Evolutionary conservation across 2,888 invertebrate species (phyloP).

Genomic region (Eupithecia tripunctaria): DNA sequence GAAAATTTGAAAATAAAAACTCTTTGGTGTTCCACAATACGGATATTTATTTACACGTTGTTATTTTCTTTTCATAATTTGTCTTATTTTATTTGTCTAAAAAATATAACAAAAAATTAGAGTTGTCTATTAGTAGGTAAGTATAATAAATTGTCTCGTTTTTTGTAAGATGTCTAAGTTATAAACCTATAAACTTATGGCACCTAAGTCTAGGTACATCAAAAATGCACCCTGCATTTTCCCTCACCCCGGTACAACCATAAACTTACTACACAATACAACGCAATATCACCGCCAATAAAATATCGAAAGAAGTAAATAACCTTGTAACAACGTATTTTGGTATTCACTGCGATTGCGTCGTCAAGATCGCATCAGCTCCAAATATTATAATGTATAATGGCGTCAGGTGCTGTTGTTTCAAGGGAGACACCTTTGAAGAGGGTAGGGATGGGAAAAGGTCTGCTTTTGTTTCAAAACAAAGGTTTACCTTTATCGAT

Average conservation of each 20-base stretch:
- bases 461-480: not conserved
- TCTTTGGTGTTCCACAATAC: not conserved
- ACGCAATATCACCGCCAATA: conserved; percentile 69
- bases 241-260: conserved; percentile 19
- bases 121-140: no score
- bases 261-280: conserved; percentile 60
- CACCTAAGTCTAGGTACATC: not conserved
- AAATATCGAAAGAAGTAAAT: conserved; percentile 64
- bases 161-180: not conserved
- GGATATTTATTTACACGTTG: not conserved
- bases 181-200: not conserved
- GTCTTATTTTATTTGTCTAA: not conserved
- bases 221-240: conserved; percentile 17
- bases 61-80: not conserved
- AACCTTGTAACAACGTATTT: conserved; percentile 51
- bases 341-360: conserved; percentile 80
- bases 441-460: conserved; percentile 15
- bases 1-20: conserved; percentile 3
- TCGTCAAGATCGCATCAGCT: conserved; percentile 81
- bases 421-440: conserved; percentile 56
- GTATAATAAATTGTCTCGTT: no score
- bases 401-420: conserved; percentile 82
- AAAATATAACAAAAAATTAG: no score
- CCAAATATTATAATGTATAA: conserved; percentile 84
- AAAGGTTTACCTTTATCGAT: conserved; percentile 45